Percentiles rank a stretch among this genome's conserved stretches.
Conservation (phyloP, 2,113 vertebrate genomes). For the Felis chaus region DNA sequence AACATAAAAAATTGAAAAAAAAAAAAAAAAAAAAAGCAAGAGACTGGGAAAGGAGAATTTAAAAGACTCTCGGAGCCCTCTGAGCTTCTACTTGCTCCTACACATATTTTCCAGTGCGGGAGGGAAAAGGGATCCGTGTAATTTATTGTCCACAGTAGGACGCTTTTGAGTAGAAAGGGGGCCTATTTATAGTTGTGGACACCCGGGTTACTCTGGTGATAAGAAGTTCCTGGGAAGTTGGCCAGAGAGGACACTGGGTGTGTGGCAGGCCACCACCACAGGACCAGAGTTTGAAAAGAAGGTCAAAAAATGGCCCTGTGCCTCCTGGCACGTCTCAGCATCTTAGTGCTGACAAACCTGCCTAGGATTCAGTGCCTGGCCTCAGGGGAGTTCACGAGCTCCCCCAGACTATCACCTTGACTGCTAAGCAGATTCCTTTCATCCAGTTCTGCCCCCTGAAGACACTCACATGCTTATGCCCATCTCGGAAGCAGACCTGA, state of each 20-base stretch:
- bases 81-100: not conserved
- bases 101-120: not conserved
- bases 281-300: not conserved
- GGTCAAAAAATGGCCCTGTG: not conserved
- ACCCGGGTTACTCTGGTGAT: not conserved
- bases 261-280: not conserved
- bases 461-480: not conserved
- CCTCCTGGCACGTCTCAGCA: not conserved
- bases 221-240: not conserved
- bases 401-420: rapidly evolving
- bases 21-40: not conserved
- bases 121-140: no score
- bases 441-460: not conserved
- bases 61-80: not conserved
- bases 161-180: not conserved
- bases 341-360: no score
- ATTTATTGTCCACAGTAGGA: not conserved
- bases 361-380: not conserved
- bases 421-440: not conserved
- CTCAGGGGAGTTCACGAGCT: no score
- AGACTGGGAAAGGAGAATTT: not conserved
- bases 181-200: not conserved
- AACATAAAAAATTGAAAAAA: not conserved
- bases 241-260: not conserved
- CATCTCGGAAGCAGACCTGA: not conserved